Conservation (phyloP, 2,113 vertebrate genomes). For the Hypomesus transpacificus region DNA sequence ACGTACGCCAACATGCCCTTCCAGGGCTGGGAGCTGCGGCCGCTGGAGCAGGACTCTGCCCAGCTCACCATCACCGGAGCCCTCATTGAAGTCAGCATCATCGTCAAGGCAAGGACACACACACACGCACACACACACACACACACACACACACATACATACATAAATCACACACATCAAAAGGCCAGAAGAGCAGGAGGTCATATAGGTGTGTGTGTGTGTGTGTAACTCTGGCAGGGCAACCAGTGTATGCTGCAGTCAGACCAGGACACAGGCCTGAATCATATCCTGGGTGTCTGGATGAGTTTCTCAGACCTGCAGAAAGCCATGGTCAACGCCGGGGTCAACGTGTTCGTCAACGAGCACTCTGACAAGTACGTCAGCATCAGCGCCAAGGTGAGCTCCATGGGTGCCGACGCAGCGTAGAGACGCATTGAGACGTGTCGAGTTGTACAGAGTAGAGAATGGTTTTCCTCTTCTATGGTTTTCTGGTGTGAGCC, state of each 20-base stretch:
- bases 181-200: background rate
- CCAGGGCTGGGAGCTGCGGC: conserved; percentile 80
- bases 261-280: conserved; percentile 44
- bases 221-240: conserved; percentile 61
- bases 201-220: background rate
- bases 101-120: conserved; percentile 73
- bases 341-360: conserved; percentile 86
- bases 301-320: conserved; percentile 70
- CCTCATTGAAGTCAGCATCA: conserved; percentile 75
- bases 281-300: conserved; percentile 75
- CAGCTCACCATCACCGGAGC: conserved; percentile 67
- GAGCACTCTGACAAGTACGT: conserved; percentile 74
- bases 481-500: no score
- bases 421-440: no score
- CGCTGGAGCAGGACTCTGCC: conserved; percentile 64
- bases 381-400: conserved; percentile 72
- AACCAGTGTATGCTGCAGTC: conserved; percentile 76
- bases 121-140: background rate
- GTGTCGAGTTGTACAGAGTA: no score
- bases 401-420: no score
- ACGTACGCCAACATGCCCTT: conserved; percentile 81
- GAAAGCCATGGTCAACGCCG: conserved; percentile 70
- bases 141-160: background rate
- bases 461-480: no score
- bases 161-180: background rate